A percentile compares a stretch with the other conserved stretches of the same genome.
phyloP scores from a whole-genome alignment of 2,113 vertebrate genomes.

The Cichladusa arquata region DNA sequence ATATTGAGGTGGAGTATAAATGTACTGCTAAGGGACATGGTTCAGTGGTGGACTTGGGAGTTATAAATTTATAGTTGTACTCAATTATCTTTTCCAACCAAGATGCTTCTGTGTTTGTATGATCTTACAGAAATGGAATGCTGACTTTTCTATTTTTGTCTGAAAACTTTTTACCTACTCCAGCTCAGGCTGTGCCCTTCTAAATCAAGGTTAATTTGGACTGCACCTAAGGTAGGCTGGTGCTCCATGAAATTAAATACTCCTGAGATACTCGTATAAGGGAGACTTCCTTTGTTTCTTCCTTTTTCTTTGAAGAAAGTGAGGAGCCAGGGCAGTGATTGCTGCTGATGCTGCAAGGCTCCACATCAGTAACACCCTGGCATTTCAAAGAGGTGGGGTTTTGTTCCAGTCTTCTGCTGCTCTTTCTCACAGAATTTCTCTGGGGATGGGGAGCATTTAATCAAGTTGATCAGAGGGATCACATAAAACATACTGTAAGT shows the following conservation, averaged over 20 bases:
- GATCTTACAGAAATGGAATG: neutral
- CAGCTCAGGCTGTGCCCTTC: neutral
- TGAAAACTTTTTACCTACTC: neutral
- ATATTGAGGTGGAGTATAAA: neutral
- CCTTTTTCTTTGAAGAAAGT: neutral
- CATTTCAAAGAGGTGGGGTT: neutral
- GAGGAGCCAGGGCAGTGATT: neutral
- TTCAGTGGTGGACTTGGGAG: neutral
- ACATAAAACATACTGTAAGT: conserved; percentile 73
- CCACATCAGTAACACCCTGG: accelerated
- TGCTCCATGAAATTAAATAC: neutral
- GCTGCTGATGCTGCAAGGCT: neutral
- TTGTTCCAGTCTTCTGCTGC: neutral
- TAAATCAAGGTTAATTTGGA: neutral
- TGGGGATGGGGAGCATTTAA: neutral
- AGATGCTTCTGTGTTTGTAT: neutral
- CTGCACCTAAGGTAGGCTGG: neutral
- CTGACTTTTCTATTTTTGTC: neutral
- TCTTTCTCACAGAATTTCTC: neutral
- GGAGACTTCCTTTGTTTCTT: neutral
- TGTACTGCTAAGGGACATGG: neutral
- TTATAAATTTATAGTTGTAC: neutral
- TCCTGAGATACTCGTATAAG: neutral
- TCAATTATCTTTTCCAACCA: neutral
- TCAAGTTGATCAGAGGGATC: conserved; percentile 81